Percentiles rank a stretch among this genome's conserved stretches.
These are phyloP conservation scores for Eleutherodactylus coqui DNA, from an alignment of 2,797 vertebrate genomes.

Conservation along the genomic window DNA sequence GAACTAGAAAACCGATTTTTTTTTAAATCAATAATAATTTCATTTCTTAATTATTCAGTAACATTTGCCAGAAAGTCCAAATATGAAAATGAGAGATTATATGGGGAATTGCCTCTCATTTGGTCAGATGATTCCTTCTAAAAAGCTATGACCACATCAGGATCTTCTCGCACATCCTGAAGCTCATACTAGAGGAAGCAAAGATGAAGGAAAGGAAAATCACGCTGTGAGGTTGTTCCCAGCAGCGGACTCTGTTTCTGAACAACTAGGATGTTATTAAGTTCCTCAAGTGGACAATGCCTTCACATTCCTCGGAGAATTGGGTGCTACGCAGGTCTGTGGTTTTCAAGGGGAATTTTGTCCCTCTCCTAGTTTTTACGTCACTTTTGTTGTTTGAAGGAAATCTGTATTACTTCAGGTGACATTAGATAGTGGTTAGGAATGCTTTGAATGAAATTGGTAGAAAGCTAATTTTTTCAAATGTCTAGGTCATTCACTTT, in stretches of 20 bases:
- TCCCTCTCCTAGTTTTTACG: not conserved
- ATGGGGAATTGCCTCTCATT: not conserved
- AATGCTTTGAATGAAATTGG: not conserved
- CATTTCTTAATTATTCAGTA: no score
- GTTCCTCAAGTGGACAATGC: conserved; percentile 32
- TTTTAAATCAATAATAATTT: no score
- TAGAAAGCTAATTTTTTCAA: not conserved
- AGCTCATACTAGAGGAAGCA: conserved; percentile 14
- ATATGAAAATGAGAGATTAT: not conserved
- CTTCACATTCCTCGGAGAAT: conserved; percentile 23
- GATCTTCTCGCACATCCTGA: conserved; percentile 27
- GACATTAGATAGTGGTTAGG: not conserved
- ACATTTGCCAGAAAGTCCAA: no score
- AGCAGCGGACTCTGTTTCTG: conserved; percentile 24
- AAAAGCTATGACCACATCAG: not conserved
- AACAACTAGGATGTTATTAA: conserved; percentile 49
- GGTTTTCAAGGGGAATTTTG: not conserved
- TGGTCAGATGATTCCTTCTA: conserved; percentile 3
- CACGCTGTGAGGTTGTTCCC: conserved; percentile 51
- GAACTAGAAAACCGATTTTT: no score
- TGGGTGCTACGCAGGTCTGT: conserved; percentile 9
- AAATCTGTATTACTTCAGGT: not conserved
- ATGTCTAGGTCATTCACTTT: not conserved
- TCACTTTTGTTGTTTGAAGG: conserved; percentile 15
- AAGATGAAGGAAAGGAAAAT: conserved; percentile 30